phyloP scores from a whole-genome alignment of 2,797 vertebrate genomes.

The Cynodonichthys magdalenae region DNA sequence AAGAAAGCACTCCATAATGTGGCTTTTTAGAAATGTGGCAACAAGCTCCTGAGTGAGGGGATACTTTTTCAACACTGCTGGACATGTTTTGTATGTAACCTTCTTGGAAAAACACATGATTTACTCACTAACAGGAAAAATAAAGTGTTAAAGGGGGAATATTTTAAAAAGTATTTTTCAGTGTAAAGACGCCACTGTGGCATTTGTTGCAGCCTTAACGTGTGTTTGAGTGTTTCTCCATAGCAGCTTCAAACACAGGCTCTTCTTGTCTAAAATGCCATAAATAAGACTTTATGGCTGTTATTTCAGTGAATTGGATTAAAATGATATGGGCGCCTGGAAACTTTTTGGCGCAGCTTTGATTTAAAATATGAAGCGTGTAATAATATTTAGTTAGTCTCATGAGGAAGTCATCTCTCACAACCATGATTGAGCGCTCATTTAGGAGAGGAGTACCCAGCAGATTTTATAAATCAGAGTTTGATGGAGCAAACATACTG shows the following conservation, averaged over 20 bases:
- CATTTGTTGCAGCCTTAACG: constrained; percentile 26
- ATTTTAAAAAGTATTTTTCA: constrained; percentile 23
- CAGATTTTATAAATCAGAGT: constrained; percentile 71
- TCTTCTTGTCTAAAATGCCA: not conserved
- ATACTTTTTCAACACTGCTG: constrained; percentile 69
- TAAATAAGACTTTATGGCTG: constrained; percentile 66
- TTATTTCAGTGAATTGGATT: constrained; percentile 68
- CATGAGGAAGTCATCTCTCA: constrained; percentile 71
- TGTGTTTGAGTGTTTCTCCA: constrained; percentile 44
- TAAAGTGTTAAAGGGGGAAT: constrained; percentile 38
- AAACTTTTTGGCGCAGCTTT: constrained; percentile 73
- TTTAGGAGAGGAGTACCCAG: constrained; percentile 60
- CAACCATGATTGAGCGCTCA: constrained; percentile 69
- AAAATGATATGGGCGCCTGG: constrained; percentile 64
- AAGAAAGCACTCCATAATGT: constrained; percentile 83
- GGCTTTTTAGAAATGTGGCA: constrained; percentile 77
- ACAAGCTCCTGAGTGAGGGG: constrained; percentile 72
- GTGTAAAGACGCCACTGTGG: constrained; percentile 31
- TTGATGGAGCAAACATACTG: constrained; percentile 74
- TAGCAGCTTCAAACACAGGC: constrained; percentile 30
- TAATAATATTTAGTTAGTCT: constrained; percentile 76
- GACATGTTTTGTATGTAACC: constrained; percentile 66
- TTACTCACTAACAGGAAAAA: constrained; percentile 35
- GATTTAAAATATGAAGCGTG: constrained; percentile 74
- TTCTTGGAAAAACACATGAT: constrained; percentile 43